These are phyloP conservation scores for Clupea harengus DNA, from an alignment of 2,113 vertebrate genomes.

Conservation along the genomic window DNA sequence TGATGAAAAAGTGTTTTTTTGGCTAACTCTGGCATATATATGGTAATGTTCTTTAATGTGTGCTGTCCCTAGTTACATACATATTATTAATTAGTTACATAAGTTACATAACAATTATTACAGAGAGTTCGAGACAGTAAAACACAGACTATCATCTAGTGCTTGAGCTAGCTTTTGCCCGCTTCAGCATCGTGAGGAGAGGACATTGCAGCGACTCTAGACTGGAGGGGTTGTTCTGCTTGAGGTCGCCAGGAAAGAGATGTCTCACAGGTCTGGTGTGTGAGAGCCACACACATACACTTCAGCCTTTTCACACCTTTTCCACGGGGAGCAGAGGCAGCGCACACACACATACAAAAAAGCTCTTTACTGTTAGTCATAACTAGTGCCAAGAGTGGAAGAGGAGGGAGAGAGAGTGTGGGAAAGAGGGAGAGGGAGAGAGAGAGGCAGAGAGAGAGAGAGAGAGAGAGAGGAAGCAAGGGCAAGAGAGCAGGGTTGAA, in stretches of 20 bases:
- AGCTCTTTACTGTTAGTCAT: background rate
- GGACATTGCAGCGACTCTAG: background rate
- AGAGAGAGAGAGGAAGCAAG: background rate
- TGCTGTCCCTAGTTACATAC: too few relatives aligned
- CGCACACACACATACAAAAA: background rate
- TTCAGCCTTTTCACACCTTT: background rate
- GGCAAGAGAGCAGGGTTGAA: background rate
- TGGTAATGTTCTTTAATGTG: too few relatives aligned
- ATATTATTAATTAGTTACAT: too few relatives aligned
- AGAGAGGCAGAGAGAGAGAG: background rate
- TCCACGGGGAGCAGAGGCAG: background rate
- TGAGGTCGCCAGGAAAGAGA: background rate
- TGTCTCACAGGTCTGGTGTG: background rate
- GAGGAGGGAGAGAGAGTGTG: background rate
- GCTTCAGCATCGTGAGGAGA: too few relatives aligned
- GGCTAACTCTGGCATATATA: too few relatives aligned
- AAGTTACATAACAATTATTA: too few relatives aligned
- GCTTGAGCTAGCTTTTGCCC: background rate
- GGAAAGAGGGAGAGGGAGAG: background rate
- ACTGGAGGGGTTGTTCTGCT: background rate
- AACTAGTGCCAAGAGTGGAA: background rate
- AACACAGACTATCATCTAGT: background rate
- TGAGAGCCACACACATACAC: background rate
- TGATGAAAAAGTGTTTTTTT: too few relatives aligned
- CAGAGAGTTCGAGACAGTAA: too few relatives aligned